These are phyloP conservation scores for Megaptera novaeangliae DNA, from an alignment of 2,113 vertebrate genomes.

Conservation along the genomic window DNA sequence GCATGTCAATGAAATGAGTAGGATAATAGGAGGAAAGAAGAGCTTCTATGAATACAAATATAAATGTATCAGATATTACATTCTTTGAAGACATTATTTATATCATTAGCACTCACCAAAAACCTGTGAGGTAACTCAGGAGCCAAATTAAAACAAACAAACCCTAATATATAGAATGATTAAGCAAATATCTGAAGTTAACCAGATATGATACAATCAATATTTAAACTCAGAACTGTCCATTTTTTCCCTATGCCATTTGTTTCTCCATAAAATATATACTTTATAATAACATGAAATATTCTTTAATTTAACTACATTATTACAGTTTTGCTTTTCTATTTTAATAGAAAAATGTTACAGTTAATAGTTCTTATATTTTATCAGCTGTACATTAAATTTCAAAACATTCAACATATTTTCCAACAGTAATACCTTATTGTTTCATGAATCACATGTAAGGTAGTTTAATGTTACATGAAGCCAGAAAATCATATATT, in stretches of 20 bases:
- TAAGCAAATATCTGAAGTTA: background rate
- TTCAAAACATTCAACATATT: background rate
- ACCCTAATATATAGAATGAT: background rate
- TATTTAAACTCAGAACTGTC: background rate
- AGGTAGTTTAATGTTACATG: conserved; percentile 48
- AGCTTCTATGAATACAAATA: background rate
- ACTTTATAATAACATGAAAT: background rate
- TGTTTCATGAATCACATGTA: conserved; percentile 49
- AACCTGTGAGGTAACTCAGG: background rate
- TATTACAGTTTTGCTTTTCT: background rate
- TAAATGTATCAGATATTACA: background rate
- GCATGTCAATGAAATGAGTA: background rate
- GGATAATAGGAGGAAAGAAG: background rate
- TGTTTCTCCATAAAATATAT: background rate
- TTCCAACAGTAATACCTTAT: conserved; percentile 7
- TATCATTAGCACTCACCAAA: background rate
- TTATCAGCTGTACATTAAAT: background rate
- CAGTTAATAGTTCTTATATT: background rate
- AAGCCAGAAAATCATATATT: conserved; percentile 44
- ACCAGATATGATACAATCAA: background rate
- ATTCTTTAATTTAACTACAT: background rate
- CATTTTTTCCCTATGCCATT: background rate
- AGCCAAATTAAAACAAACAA: background rate
- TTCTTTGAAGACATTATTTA: background rate
- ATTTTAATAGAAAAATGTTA: background rate